Conservation (phyloP, 1,140 invertebrate species). For the Venustaconcha ellipsiformis region DNA sequence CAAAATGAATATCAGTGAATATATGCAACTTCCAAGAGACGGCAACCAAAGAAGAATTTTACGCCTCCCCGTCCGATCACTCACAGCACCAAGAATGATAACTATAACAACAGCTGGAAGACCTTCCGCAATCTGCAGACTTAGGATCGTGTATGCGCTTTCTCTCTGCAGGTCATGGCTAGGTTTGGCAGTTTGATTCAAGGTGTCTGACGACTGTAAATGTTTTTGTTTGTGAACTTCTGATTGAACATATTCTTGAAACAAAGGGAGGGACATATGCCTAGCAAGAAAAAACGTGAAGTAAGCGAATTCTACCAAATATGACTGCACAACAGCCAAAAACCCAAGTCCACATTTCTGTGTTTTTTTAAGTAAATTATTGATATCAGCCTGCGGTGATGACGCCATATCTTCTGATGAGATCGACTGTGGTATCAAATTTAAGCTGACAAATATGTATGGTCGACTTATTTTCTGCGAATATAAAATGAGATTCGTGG, state of each 20-base stretch:
- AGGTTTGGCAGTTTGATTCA: slow-evolving; percentile 21
- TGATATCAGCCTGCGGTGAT: too few relatives aligned
- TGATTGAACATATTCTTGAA: slow-evolving; percentile 60
- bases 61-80: slow-evolving; percentile 59
- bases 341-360: background rate
- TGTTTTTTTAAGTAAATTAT: too few relatives aligned
- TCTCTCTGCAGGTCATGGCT: slow-evolving; percentile 52
- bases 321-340: slow-evolving; percentile 46
- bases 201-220: slow-evolving; percentile 32
- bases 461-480: too few relatives aligned
- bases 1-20: slow-evolving; percentile 60
- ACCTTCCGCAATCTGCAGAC: slow-evolving; percentile 62
- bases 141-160: slow-evolving; percentile 52
- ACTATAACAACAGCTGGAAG: slow-evolving; percentile 61
- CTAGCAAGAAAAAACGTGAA: slow-evolving; percentile 59
- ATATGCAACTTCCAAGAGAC: slow-evolving; percentile 52
- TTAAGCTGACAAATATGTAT: too few relatives aligned
- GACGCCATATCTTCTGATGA: too few relatives aligned
- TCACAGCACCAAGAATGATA: slow-evolving; percentile 60
- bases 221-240: slow-evolving; percentile 53
- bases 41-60: slow-evolving; percentile 61
- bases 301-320: slow-evolving; percentile 59
- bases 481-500: too few relatives aligned
- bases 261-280: slow-evolving; percentile 63
- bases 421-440: too few relatives aligned